Percentiles rank a stretch among this genome's conserved stretches.
Conservation (phyloP, 1,140 invertebrate species). For the Drosophila nasuta region DNA sequence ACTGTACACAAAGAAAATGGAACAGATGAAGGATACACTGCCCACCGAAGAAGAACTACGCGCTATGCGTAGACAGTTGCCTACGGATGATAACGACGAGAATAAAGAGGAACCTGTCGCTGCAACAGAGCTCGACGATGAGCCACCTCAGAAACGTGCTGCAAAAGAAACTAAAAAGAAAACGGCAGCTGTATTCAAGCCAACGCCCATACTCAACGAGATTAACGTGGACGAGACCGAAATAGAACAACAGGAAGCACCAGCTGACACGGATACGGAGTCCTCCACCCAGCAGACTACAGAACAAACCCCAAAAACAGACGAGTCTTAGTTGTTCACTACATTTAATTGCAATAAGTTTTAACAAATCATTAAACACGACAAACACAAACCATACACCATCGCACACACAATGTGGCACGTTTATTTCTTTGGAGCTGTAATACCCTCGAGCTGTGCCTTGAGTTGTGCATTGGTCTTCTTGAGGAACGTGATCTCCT, state of each 20-base stretch:
- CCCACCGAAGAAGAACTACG: conserved; percentile 62
- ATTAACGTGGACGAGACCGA: conserved; percentile 69
- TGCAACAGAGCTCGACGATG: conserved; percentile 39
- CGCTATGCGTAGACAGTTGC: conserved; percentile 52
- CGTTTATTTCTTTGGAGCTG: conserved; percentile 95
- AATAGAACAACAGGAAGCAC: conserved; percentile 14
- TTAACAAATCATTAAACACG: conserved; percentile 53
- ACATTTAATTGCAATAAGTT: conserved; percentile 62
- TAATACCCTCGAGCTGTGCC: conserved; percentile 96
- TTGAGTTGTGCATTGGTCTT: conserved; percentile 97
- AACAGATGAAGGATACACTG: conserved; percentile 87
- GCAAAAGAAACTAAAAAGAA: conserved; percentile 60
- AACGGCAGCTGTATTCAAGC: conserved; percentile 83
- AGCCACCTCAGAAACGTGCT: conserved; percentile 63
- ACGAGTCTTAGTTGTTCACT: conserved; percentile 37
- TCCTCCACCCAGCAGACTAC: neutral
- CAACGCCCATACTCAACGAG: conserved; percentile 85
- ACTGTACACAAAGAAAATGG: conserved; percentile 92
- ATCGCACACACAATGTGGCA: conserved; percentile 45
- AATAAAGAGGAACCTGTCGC: neutral
- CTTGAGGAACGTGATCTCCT: conserved; percentile 96
- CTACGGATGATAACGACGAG: conserved; percentile 52
- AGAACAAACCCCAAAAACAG: conserved; percentile 11
- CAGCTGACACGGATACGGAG: neutral
- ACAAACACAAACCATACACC: conserved; percentile 40